Evolutionary conservation across 2,888 invertebrate species (phyloP).

Genomic region (Falcaria lacertinaria): DNA sequence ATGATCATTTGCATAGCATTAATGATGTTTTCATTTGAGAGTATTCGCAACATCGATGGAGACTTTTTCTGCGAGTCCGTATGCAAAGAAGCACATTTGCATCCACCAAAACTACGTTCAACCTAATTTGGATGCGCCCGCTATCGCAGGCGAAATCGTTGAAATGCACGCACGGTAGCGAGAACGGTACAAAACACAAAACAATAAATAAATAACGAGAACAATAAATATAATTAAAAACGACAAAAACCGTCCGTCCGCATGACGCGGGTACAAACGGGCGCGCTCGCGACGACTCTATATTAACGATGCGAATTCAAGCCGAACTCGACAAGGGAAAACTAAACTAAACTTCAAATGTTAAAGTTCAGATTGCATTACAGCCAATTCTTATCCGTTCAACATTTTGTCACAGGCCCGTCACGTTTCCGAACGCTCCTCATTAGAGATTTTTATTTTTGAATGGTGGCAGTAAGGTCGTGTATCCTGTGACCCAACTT

Average conservation of each 20-base stretch:
- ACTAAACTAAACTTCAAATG: conserved; percentile 25
- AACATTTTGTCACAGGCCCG: conserved; percentile 69
- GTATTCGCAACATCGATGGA: conserved; percentile 41
- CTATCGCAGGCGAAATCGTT: conserved; percentile 66
- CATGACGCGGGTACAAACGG: conserved; percentile 68
- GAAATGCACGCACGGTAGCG: conserved; percentile 73
- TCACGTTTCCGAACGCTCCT: conserved; percentile 59
- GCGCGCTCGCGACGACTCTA: conserved; percentile 67
- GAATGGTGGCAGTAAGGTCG: conserved; percentile 42
- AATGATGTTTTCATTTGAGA: conserved; percentile 64
- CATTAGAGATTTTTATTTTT: conserved; percentile 67
- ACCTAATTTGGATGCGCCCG: conserved; percentile 71
- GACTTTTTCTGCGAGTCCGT: conserved; percentile 41
- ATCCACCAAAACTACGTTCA: conserved; percentile 52
- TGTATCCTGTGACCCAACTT: conserved; percentile 35
- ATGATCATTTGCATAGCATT: conserved; percentile 58
- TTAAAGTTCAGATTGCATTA: conserved; percentile 38
- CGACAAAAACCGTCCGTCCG: conserved; percentile 73
- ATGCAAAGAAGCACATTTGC: conserved; percentile 70
- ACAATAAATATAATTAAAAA: conserved; percentile 78
- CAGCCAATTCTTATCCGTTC: conserved; percentile 36
- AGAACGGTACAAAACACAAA: conserved; percentile 61
- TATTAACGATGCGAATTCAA: conserved; percentile 49
- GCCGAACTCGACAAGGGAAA: conserved; percentile 28
- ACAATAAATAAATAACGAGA: conserved; percentile 75